phyloP scores from a whole-genome alignment of 2,888 invertebrate genomes.

The Drosophila siamana region DNA sequence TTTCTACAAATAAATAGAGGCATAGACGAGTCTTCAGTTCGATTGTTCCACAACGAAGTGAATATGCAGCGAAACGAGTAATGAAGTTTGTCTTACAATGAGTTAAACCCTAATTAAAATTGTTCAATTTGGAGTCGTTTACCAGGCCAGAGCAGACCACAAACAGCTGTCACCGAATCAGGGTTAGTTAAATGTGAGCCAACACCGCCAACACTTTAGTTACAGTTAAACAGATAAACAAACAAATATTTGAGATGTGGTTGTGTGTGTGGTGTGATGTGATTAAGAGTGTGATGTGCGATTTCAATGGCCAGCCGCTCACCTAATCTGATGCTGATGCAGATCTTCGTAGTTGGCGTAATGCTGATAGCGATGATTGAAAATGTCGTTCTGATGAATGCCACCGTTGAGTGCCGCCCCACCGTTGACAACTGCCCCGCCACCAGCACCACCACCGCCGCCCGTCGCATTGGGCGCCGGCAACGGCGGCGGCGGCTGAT shows the following conservation, averaged over 20 bases:
- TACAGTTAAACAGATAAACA: neutral
- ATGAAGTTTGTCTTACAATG: neutral
- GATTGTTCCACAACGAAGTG: neutral
- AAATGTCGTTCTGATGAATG: slow-evolving; percentile 85
- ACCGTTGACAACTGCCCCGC: slow-evolving; percentile 3
- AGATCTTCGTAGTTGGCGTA: slow-evolving; percentile 95
- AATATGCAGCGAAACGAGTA: neutral
- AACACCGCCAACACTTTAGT: slow-evolving; percentile 37
- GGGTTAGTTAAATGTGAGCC: slow-evolving; percentile 27
- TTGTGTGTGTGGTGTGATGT: neutral
- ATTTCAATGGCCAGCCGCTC: slow-evolving; percentile 80
- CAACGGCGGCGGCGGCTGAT: slow-evolving; percentile 85
- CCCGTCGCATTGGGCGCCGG: slow-evolving; percentile 77
- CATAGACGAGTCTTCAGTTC: neutral
- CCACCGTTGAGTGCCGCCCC: slow-evolving; percentile 64
- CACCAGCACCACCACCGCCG: slow-evolving; percentile 45
- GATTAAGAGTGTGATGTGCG: slow-evolving; percentile 6
- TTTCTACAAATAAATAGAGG: neutral
- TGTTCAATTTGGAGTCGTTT: neutral
- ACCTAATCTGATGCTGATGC: slow-evolving; percentile 93
- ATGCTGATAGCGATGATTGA: slow-evolving; percentile 87
- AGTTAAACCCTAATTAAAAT: neutral
- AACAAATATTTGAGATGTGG: neutral
- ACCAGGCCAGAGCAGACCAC: neutral
- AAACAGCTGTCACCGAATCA: neutral